Evolutionary conservation across 2,888 invertebrate species (phyloP).

Genomic region (Drosophila rubida): DNA sequence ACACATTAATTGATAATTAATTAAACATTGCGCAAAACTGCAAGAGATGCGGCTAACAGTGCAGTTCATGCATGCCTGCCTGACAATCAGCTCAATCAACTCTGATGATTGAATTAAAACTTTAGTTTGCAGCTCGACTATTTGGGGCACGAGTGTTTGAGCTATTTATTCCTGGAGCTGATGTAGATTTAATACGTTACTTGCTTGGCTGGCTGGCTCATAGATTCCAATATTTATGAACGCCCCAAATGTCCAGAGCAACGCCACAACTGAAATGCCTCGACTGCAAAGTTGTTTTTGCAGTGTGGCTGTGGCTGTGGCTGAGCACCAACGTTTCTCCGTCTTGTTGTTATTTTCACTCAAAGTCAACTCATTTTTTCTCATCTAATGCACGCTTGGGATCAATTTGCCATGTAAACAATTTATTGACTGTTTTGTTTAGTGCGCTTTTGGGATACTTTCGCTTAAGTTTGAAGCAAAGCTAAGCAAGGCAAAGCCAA

Average conservation of each 20-base stretch:
- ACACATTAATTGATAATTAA: conserved; percentile 79
- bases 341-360: conserved; percentile 51
- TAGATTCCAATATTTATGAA: conserved; percentile 46
- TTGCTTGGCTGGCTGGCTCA: not conserved
- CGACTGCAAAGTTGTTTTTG: conserved; percentile 13
- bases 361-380: conserved; percentile 80
- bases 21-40: conserved; percentile 75
- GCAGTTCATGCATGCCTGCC: conserved; percentile 36
- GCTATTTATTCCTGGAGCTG: not conserved
- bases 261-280: conserved; percentile 31
- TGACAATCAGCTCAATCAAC: conserved; percentile 29
- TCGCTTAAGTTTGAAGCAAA: conserved; percentile 44
- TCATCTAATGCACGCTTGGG: conserved; percentile 79
- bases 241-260: conserved; percentile 61
- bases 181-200: conserved; percentile 17
- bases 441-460: conserved; percentile 77
- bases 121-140: not conserved
- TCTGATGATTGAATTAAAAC: not conserved
- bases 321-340: conserved; percentile 22
- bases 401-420: conserved; percentile 81
- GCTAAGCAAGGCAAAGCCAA: no score
- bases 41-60: conserved; percentile 53
- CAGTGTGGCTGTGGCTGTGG: conserved; percentile 5
- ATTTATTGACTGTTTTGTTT: conserved; percentile 79
- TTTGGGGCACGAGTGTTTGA: not conserved